Percentiles rank a stretch among this genome's conserved stretches.
Conservation (phyloP, 2,113 vertebrate genomes). For the Paracanthobrama guichenoti region DNA sequence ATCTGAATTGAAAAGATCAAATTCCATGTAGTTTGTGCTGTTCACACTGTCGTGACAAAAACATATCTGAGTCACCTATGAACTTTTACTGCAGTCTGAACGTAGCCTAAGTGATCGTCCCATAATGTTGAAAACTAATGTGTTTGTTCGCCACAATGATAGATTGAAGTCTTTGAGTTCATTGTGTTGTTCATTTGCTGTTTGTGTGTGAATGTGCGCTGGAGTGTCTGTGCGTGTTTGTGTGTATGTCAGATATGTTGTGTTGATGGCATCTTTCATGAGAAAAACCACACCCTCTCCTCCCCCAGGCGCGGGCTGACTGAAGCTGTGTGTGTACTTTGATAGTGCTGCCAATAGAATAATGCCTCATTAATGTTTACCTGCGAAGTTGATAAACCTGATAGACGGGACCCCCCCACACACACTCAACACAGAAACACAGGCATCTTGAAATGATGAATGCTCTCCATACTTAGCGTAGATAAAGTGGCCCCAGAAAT, state of each 20-base stretch:
- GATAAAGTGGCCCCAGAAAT: background rate
- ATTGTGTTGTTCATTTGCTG: background rate
- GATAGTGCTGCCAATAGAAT: conserved; percentile 66
- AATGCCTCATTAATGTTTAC: conserved; percentile 70
- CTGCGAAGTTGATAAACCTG: conserved; percentile 73
- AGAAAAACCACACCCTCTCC: conserved; percentile 46
- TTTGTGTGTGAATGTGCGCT: conserved; percentile 1
- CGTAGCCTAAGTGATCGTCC: background rate
- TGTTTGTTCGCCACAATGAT: background rate
- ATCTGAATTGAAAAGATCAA: too few species aligned
- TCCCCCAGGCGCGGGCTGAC: conserved; percentile 46
- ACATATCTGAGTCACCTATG: too few species aligned
- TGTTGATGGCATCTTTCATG: conserved; percentile 51
- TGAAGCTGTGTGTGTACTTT: conserved; percentile 63
- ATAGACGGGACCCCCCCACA: conserved; percentile 68
- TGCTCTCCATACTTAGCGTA: background rate
- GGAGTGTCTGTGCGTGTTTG: conserved; percentile 32
- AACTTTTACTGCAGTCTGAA: too few species aligned
- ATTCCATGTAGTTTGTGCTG: too few species aligned
- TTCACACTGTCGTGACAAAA: too few species aligned
- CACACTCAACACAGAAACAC: conserved; percentile 40
- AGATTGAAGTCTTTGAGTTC: background rate
- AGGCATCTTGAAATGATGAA: background rate
- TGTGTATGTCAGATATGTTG: conserved; percentile 39
- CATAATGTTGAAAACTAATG: background rate